phyloP scores from a whole-genome alignment of 2,113 vertebrate genomes.

The Pygoscelis antarcticus region DNA sequence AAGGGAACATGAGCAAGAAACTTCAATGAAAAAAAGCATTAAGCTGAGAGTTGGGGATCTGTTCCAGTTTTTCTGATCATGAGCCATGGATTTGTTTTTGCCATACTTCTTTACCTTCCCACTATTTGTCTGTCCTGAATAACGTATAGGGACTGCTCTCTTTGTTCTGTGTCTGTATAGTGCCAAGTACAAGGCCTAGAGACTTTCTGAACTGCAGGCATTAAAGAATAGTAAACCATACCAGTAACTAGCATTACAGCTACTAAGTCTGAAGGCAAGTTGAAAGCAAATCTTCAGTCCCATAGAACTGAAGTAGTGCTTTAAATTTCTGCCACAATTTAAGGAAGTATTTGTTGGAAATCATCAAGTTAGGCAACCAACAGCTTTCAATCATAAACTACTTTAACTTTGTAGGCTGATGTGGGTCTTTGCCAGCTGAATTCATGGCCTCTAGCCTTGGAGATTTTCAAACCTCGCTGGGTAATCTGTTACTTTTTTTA shows the following conservation, averaged over 20 bases:
- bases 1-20: not conserved
- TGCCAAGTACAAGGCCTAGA: not conserved
- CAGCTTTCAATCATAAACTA: not conserved
- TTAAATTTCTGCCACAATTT: not conserved
- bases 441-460: not conserved
- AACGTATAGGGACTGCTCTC: not conserved
- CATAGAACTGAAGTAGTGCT: not conserved
- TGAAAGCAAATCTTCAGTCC: not conserved
- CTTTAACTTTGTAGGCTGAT: not conserved
- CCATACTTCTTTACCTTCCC: not conserved
- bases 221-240: not conserved
- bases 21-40: not conserved
- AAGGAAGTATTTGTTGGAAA: not conserved
- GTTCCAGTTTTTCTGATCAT: not conserved
- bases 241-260: not conserved
- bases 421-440: not conserved
- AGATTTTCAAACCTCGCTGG: not conserved
- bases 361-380: not conserved
- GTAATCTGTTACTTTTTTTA: not conserved
- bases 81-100: not conserved
- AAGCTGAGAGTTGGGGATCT: not conserved
- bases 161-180: not conserved
- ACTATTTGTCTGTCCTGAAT: not conserved
- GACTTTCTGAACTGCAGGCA: not conserved
- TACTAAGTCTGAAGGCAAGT: not conserved